Conservation (phyloP, 2,797 vertebrate genomes). For the Pseudomugil gertrudae region DNA sequence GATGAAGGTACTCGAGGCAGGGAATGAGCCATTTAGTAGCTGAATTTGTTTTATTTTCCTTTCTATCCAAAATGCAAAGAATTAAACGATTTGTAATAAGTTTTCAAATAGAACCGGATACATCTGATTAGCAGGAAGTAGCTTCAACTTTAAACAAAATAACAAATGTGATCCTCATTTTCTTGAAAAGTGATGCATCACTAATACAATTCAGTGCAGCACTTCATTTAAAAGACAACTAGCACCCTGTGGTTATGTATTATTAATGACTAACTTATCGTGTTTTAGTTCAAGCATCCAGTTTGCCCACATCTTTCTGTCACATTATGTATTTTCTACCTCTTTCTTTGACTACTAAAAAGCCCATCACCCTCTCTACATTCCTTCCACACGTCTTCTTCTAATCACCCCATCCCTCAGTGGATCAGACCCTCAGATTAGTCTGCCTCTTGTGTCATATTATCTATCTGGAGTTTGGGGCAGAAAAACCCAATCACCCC, state of each 20-base stretch:
- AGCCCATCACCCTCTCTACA: neutral
- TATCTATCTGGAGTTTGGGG: constrained; percentile 30
- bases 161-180: neutral
- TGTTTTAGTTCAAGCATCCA: neutral
- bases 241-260: neutral
- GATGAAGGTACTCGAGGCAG: neutral
- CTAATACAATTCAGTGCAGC: neutral
- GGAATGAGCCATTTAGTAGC: neutral
- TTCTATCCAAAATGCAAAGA: neutral
- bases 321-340: neutral
- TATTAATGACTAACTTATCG: neutral
- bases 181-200: neutral
- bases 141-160: neutral
- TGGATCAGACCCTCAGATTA: constrained; percentile 26
- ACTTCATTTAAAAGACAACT: neutral
- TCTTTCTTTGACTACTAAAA: neutral
- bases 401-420: constrained; percentile 9
- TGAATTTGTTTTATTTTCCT: neutral
- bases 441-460: constrained; percentile 29
- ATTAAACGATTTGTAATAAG: neutral
- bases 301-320: neutral
- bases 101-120: too few species aligned
- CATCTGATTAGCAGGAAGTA: neutral
- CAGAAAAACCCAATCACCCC: constrained; percentile 37
- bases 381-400: constrained; percentile 1